These are phyloP conservation scores for Leuctra nigra DNA, from an alignment of 2,888 invertebrate species.

Conservation along the genomic window DNA sequence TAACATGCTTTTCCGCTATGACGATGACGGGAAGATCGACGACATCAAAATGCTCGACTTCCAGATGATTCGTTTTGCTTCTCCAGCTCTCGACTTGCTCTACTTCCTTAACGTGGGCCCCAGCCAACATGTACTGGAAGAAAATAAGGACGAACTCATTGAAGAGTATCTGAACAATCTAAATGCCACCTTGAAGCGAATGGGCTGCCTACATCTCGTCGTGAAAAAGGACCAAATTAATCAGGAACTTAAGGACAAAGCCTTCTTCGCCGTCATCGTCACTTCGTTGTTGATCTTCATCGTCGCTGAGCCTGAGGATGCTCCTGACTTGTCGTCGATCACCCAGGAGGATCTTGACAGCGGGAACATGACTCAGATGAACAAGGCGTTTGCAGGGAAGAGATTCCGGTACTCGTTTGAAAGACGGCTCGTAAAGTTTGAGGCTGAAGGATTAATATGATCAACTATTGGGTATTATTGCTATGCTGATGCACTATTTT, in stretches of 20 bases:
- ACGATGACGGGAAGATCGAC: not conserved
- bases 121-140: conserved; percentile 18
- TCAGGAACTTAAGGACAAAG: conserved; percentile 30
- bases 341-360: conserved; percentile 13
- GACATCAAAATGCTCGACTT: conserved; percentile 27
- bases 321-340: conserved; percentile 20
- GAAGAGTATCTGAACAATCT: conserved; percentile 23
- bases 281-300: conserved; percentile 29
- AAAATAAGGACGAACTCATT: conserved; percentile 21
- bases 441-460: conserved; percentile 17
- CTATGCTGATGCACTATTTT: too few species aligned
- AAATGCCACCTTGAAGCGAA: conserved; percentile 4
- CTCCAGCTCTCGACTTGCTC: conserved; percentile 27
- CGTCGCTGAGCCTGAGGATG: conserved; percentile 28
- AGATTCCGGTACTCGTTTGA: conserved; percentile 9
- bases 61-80: conserved; percentile 26
- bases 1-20: conserved; percentile 26
- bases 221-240: conserved; percentile 29
- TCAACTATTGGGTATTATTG: too few species aligned
- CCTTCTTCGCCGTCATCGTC: conserved; percentile 30
- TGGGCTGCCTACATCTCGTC: not conserved
- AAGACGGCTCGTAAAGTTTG: conserved; percentile 15
- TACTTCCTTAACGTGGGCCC: conserved; percentile 27
- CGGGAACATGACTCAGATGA: not conserved
- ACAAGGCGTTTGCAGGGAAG: conserved; percentile 12